Percentiles rank a stretch among this genome's conserved stretches.
Evolutionary conservation across 2,113 vertebrate genomes (phyloP).

Genomic region (Tachysurus vachellii): DNA sequence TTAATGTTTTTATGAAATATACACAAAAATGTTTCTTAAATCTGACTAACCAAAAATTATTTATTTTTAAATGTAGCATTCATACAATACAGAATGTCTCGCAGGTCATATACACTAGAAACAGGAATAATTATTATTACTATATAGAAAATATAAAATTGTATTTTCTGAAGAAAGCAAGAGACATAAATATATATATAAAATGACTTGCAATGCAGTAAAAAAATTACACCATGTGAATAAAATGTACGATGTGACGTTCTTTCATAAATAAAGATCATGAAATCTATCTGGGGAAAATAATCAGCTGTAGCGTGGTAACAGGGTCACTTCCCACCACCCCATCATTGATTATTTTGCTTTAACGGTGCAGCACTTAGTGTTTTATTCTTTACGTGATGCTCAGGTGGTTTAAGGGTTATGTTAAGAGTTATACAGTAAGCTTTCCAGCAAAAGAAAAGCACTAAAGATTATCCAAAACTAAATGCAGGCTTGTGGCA

Average conservation of each 20-base stretch:
- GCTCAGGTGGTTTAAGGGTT: not conserved
- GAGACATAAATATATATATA: not conserved
- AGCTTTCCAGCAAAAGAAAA: conserved; percentile 10
- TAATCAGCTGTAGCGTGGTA: not conserved
- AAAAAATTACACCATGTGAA: not conserved
- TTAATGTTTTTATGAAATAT: too few relatives aligned
- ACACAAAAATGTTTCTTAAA: too few relatives aligned
- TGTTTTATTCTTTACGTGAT: not conserved
- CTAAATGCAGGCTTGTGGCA: not conserved
- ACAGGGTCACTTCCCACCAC: not conserved
- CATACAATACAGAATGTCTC: not conserved
- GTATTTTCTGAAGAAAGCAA: not conserved
- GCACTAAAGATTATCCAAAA: conserved; percentile 1
- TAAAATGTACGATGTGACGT: not conserved
- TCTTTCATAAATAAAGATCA: not conserved
- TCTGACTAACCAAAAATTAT: too few relatives aligned
- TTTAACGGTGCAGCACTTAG: not conserved
- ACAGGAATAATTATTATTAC: not conserved
- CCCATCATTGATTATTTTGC: not conserved
- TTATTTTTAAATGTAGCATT: not conserved
- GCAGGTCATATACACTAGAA: not conserved
- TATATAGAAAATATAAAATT: not conserved
- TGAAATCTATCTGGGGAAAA: not conserved
- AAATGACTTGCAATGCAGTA: not conserved
- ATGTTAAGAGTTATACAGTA: too few relatives aligned